Percentiles rank a stretch among this genome's conserved stretches.
Conservation (phyloP, 2,888 invertebrate species). For the Nomada goodeniana region DNA sequence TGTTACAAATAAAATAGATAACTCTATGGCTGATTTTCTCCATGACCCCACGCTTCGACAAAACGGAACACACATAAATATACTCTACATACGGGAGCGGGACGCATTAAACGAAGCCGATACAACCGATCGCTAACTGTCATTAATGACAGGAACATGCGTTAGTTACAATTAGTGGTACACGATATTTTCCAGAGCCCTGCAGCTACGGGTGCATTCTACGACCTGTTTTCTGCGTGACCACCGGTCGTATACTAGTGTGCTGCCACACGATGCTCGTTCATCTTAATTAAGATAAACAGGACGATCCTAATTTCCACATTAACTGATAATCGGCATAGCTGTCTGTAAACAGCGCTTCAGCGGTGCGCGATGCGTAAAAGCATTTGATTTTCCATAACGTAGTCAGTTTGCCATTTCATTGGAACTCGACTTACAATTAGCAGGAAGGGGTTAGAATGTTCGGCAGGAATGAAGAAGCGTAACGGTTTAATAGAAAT, state of each 20-base stretch:
- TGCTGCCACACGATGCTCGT: constrained; percentile 2
- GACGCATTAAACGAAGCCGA: background rate
- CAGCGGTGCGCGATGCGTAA: no score
- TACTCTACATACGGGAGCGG: no score
- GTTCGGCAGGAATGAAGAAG: no score
- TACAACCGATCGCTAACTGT: constrained; percentile 33
- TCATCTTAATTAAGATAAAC: constrained; percentile 44
- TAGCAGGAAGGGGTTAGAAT: no score
- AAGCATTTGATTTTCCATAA: no score
- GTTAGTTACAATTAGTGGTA: constrained; percentile 52
- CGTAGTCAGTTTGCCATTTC: no score
- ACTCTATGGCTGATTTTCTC: no score
- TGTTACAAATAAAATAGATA: no score
- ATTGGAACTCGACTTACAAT: no score
- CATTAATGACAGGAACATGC: constrained; percentile 33
- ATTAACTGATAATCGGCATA: constrained; percentile 27
- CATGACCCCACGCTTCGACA: no score
- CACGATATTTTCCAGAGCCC: constrained; percentile 30
- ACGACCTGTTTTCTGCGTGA: background rate
- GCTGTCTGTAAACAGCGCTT: background rate
- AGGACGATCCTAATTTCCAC: constrained; percentile 19
- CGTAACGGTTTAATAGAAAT: no score
- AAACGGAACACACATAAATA: no score
- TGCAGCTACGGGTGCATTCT: constrained; percentile 13
- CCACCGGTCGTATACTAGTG: constrained; percentile 14